A percentile compares a stretch with the other conserved stretches of the same genome.
These are phyloP conservation scores for Drosophila helvetica DNA, from an alignment of 2,888 invertebrate genomes.

Conservation along the genomic window DNA sequence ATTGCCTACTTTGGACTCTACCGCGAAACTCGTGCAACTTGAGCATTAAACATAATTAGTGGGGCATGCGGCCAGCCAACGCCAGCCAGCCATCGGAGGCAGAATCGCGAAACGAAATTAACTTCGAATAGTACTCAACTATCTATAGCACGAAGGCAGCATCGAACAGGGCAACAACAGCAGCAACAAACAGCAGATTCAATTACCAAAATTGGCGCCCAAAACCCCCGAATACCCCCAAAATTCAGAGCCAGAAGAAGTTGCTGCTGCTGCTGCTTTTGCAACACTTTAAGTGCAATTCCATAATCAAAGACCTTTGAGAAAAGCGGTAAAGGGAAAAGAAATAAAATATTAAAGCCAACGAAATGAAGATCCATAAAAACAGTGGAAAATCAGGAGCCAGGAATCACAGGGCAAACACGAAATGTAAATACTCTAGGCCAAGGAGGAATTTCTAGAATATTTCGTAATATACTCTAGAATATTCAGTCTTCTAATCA, in stretches of 20 bases:
- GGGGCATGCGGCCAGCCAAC: slow-evolving; percentile 49
- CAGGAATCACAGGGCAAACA: neutral
- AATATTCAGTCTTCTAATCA: neutral
- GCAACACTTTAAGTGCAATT: slow-evolving; percentile 76
- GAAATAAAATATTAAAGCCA: slow-evolving; percentile 31
- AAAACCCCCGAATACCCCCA: slow-evolving; percentile 4
- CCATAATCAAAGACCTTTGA: slow-evolving; percentile 69
- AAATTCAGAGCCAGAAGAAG: slow-evolving; percentile 4
- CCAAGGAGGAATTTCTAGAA: neutral
- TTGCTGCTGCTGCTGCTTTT: slow-evolving; percentile 17
- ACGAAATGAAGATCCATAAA: slow-evolving; percentile 66
- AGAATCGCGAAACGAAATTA: slow-evolving; percentile 51
- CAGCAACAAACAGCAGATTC: slow-evolving; percentile 56
- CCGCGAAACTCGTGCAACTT: slow-evolving; percentile 50
- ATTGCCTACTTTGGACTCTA: slow-evolving; percentile 30
- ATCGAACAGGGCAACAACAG: slow-evolving; percentile 3
- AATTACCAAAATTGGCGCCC: slow-evolving; percentile 74
- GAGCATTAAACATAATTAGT: slow-evolving; percentile 68
- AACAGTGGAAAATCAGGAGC: slow-evolving; percentile 28
- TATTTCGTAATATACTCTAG: neutral
- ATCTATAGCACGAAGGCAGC: slow-evolving; percentile 48
- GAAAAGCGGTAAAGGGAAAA: neutral
- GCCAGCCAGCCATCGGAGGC: slow-evolving; percentile 12
- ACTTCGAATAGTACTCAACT: slow-evolving; percentile 57
- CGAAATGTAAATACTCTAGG: slow-evolving; percentile 1